These are phyloP conservation scores for Triops cancriformis DNA, from an alignment of 1,140 invertebrate species.

Conservation along the genomic window DNA sequence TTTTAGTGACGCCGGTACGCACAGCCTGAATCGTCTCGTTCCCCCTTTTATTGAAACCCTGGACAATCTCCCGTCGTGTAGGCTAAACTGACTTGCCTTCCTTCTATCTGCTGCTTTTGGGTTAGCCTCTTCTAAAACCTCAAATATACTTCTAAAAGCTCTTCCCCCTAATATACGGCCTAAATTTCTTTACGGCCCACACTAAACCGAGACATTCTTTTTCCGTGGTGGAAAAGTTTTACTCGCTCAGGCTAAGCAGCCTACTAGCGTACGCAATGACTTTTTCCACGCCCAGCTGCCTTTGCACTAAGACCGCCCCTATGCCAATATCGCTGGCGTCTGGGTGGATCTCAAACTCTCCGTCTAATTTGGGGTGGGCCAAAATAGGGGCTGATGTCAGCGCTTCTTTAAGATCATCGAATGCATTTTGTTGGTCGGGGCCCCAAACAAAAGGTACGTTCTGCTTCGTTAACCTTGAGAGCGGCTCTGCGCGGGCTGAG, in stretches of 20 bases:
- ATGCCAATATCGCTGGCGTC: no score
- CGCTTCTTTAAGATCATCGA: slow-evolving; percentile 10
- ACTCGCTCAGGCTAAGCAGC: slow-evolving; percentile 36
- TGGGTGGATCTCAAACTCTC: no score
- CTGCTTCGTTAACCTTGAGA: background rate
- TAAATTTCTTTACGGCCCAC: slow-evolving; percentile 40
- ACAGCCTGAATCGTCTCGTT: no score
- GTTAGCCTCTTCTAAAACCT: no score
- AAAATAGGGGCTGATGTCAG: slow-evolving; percentile 6
- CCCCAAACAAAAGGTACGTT: slow-evolving; percentile 14
- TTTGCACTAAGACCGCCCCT: slow-evolving; percentile 27
- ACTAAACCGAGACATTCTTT: slow-evolving; percentile 39
- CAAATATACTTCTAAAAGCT: no score
- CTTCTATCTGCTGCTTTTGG: no score
- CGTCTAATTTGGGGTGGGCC: background rate
- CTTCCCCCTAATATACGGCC: slow-evolving; percentile 37
- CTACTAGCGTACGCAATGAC: slow-evolving; percentile 35
- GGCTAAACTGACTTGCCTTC: no score
- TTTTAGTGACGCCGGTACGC: no score
- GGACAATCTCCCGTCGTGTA: no score
- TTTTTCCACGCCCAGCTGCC: slow-evolving; percentile 28
- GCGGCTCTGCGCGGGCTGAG: background rate
- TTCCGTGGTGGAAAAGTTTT: slow-evolving; percentile 40
- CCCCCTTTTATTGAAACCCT: no score
- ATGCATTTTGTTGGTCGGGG: background rate